phyloP scores from a whole-genome alignment of 2,797 vertebrate genomes.

The Dermochelys coriacea region DNA sequence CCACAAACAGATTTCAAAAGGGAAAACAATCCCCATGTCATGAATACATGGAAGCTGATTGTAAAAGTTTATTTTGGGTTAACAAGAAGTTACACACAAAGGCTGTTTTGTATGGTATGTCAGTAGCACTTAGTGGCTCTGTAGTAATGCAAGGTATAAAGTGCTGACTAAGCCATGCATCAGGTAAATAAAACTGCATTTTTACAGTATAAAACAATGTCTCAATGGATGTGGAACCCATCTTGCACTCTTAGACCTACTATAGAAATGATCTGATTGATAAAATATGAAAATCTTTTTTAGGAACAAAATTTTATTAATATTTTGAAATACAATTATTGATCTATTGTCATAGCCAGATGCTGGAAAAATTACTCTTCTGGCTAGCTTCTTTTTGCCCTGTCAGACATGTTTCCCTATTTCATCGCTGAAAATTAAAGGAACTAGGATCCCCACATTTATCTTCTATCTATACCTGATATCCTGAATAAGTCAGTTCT shows the following conservation, averaged over 20 bases:
- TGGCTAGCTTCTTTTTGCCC: background rate
- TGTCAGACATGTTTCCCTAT: background rate
- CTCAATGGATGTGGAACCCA: background rate
- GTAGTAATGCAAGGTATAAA: constrained; percentile 33
- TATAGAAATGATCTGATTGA: background rate
- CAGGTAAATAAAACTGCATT: background rate
- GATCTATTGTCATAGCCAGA: background rate
- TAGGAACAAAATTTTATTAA: background rate
- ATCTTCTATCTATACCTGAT: background rate
- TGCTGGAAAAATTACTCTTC: background rate
- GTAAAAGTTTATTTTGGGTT: background rate
- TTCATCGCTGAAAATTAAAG: background rate
- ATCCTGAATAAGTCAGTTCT: background rate
- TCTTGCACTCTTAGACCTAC: background rate
- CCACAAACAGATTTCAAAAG: background rate
- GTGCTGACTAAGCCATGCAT: background rate
- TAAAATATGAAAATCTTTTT: background rate
- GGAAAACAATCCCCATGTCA: background rate
- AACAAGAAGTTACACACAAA: background rate
- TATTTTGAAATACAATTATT: background rate
- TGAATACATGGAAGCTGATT: constrained; percentile 4
- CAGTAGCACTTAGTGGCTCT: constrained; percentile 26
- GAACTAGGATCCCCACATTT: background rate
- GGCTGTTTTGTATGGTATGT: constrained; percentile 51
- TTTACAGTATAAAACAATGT: fast-evolving